Base-by-base conservation (phyloP, 1,140 invertebrate genomes). In the Mycetomoellerius zeteki region DNA sequence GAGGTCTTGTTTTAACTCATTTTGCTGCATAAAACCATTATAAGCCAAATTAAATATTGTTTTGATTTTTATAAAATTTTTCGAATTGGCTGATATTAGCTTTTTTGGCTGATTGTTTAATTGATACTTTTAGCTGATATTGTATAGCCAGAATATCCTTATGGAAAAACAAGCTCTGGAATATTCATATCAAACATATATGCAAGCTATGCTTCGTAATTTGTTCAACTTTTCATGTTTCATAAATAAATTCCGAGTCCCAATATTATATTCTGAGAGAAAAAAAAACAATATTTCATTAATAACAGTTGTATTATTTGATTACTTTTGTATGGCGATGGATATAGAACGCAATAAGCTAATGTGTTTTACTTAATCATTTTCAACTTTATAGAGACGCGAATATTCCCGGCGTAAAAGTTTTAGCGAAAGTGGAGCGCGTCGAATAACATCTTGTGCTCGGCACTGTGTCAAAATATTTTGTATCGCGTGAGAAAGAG, bases 351-450 rank as follows among this genome's bases (percentile, higher is more conserved):
- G 54, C 37, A 84, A 84, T 84, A 60, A 84, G 37, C 37, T 75
- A 84, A 84, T 84, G 80, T 21, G 27, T 84, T 75, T 60, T 62
- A 47, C 4, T 43, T 21, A 50, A 73, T 84, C 52, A 73, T 81
- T 81, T 71, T 6, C 33, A 19, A 30, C 43, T 30, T 33, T 84
- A 12, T 43, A n/a, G 14, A 73, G 33, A 27, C n/a, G 27, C 14
- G 19, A 33, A 37, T 56, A 71, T 71, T 56, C 47, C 3, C 12
- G 12, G 21, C 19, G 33, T 10, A 50, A 73, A 84, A 64, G 52
- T 84, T 84, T 47, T 6, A 27, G 8, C 54, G 14, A 19, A 60
- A 82, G 30, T 50, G n/a, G 37, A 24, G 14, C 50, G 12, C 67
- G 16, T 27, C 52, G 65, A 27, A 43, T 56, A 71, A 72, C 27